Base-by-base conservation (phyloP, 1,140 invertebrate genomes). In the Phthorimaea operculella region DNA sequence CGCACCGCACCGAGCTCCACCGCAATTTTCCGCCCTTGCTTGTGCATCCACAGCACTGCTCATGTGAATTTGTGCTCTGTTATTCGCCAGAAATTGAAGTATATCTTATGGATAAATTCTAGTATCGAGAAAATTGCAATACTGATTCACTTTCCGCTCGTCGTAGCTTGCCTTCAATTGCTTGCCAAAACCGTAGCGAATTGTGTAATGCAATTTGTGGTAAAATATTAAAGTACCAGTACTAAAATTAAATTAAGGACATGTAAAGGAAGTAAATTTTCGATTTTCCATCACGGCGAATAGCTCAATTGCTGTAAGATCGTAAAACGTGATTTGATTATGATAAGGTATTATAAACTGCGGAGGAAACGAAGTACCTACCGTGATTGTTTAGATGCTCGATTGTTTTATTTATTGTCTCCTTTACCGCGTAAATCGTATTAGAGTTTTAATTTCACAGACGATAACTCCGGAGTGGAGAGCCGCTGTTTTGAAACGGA, bases 1-100 rank as follows among this genome's bases (percentile, higher is more conserved):
- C 51, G 34, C 55, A 33, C 50, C 45, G 48, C 21, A 28, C 21
- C 2, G 21, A 28, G 21, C 21, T 28, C 21, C 21, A 57, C 61
- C 63, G 63, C 78, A 81, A 83, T 84, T 84, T 84, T 78, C 79
- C 79, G 75, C 68, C 64, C 53, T 66, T 72, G 69, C 65, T 66
- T 73, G 44, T 63, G 70, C 75, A 79, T 75, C 72, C 70, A 63
- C 59, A 62, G 67, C 70, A 63, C 59, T 63, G 67, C 68, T 69
- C 66, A 70, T 71, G 71, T 69, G 69, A 68, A 73, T 72, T 70
- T 69, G 2, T 39, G 63, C 68, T 68, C 58, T 65, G 59, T 74
- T 75, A 72, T 75, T 72, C 36, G n/a, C 63, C 62, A 68, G 58
- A 72, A 74, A 76, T 78, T 72, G 64, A 70, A 75, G 66, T 63